A percentile compares a stretch with the other conserved stretches of the same genome.
These are phyloP conservation scores for Meta bourneti DNA, from an alignment of 2,888 invertebrate species.

Conservation along the genomic window DNA sequence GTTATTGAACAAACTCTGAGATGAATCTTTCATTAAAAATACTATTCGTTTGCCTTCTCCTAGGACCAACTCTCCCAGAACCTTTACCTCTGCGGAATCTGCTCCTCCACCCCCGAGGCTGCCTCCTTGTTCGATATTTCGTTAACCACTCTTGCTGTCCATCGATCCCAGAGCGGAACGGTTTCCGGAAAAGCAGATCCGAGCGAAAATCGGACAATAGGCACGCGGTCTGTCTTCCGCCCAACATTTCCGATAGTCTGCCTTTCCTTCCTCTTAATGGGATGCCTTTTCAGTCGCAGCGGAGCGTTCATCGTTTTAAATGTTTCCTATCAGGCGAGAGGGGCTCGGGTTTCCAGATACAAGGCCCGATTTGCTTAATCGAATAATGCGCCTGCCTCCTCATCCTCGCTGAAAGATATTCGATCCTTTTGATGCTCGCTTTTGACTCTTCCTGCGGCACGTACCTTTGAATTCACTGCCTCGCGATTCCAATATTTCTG, in stretches of 20 bases:
- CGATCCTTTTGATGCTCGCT: conserved; percentile 12
- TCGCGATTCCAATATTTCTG: too few relatives aligned
- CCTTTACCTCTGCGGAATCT: not conserved
- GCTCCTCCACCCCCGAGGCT: conserved; percentile 42
- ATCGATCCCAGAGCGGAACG: conserved; percentile 72
- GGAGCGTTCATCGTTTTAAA: conserved; percentile 64
- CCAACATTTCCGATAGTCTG: conserved; percentile 65
- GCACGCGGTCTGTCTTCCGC: conserved; percentile 46
- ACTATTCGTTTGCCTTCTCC: too few relatives aligned
- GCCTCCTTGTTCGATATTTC: conserved; percentile 75
- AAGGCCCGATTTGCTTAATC: conserved; percentile 64
- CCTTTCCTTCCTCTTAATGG: conserved; percentile 48
- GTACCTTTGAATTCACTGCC: too few relatives aligned
- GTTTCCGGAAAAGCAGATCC: conserved; percentile 74
- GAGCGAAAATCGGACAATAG: conserved; percentile 68
- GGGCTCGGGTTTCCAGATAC: conserved; percentile 36
- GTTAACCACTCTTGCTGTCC: conserved; percentile 74
- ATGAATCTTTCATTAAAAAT: too few relatives aligned
- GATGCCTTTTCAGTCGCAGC: conserved; percentile 58
- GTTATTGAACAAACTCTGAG: too few relatives aligned
- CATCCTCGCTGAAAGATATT: conserved; percentile 17
- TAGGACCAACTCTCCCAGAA: not conserved
- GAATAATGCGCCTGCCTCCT: conserved; percentile 48
- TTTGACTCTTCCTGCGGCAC: not conserved
- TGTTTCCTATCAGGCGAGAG: conserved; percentile 32